Percentiles rank a stretch among this genome's conserved stretches.
Conservation (phyloP, 92 coral and sea anemone genomes). For the Bergia puertoricense region DNA sequence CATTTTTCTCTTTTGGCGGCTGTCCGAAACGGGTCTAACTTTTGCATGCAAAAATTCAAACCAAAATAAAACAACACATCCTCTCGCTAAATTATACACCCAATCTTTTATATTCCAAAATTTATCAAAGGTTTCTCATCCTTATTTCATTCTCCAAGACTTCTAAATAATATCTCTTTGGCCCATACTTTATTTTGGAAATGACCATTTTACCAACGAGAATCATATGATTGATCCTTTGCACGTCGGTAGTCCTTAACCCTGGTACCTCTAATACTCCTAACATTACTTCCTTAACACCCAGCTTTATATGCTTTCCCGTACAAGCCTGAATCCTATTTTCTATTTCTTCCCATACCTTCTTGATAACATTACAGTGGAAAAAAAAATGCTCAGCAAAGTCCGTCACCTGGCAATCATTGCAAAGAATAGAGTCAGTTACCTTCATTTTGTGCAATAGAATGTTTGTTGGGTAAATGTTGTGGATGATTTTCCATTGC, state of each 20-base stretch:
- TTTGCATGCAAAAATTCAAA: conserved; percentile 17
- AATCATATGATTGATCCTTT: conserved; percentile 9
- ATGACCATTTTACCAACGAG: background rate
- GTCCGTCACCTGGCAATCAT: conserved; percentile 11
- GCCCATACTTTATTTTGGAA: conserved; percentile 8
- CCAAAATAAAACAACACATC: conserved; percentile 17
- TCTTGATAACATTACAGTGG: conserved; percentile 1
- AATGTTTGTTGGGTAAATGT: background rate
- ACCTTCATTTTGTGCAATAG: background rate
- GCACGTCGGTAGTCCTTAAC: conserved; percentile 7
- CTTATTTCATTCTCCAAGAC: conserved; percentile 18
- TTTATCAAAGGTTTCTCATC: conserved; percentile 9
- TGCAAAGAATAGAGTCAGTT: conserved; percentile 6
- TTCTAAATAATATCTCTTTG: background rate
- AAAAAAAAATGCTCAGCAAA: conserved; percentile 17
- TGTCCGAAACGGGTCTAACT: background rate
- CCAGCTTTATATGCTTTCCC: conserved; percentile 19
- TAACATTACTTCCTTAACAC: conserved; percentile 17
- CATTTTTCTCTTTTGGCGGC: conserved; percentile 16
- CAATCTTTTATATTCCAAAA: conserved; percentile 16
- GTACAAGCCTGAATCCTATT: conserved; percentile 8
- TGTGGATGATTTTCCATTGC: too few relatives aligned
- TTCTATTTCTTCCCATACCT: conserved; percentile 15
- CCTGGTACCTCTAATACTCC: conserved; percentile 17
- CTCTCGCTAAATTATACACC: conserved; percentile 18